Evolutionary conservation across 2,888 invertebrate species (phyloP).

Genomic region (Oxycera nigricornis): DNA sequence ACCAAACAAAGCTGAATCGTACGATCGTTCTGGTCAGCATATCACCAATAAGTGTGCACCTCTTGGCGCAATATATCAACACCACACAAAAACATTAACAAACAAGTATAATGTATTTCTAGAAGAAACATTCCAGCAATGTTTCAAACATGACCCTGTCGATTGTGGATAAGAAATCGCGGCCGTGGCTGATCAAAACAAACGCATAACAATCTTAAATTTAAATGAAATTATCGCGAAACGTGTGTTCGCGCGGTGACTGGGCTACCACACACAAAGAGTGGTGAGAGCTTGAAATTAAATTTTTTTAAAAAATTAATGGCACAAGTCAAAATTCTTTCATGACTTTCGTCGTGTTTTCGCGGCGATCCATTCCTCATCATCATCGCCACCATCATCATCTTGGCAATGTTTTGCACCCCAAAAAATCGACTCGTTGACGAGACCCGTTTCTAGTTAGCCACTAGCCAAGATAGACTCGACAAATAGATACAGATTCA

Average conservation of each 20-base stretch:
- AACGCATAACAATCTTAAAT: not conserved
- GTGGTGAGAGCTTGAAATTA: not conserved
- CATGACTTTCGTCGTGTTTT: not conserved
- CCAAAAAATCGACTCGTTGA: no score
- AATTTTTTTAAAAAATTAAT: not conserved
- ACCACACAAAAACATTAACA: not conserved
- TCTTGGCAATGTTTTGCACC: not conserved
- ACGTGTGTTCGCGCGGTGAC: no score
- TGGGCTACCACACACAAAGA: not conserved
- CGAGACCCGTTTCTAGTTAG: not conserved
- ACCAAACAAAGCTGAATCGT: not conserved
- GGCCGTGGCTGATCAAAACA: not conserved
- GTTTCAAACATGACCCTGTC: not conserved
- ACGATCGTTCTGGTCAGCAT: not conserved
- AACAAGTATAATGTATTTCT: no score
- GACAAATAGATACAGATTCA: not conserved
- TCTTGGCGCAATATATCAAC: not conserved
- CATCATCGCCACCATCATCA: not conserved
- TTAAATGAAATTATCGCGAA: not conserved
- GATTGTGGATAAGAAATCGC: not conserved
- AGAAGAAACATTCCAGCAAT: not conserved
- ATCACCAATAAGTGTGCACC: not conserved
- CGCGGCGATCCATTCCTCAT: not conserved
- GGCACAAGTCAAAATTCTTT: slow-evolving; percentile 1
- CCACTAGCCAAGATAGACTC: not conserved